Percentiles rank a stretch among this genome's conserved stretches.
Evolutionary conservation across 2,113 vertebrate genomes (phyloP).

Genomic region (Saimiri boliviensis): DNA sequence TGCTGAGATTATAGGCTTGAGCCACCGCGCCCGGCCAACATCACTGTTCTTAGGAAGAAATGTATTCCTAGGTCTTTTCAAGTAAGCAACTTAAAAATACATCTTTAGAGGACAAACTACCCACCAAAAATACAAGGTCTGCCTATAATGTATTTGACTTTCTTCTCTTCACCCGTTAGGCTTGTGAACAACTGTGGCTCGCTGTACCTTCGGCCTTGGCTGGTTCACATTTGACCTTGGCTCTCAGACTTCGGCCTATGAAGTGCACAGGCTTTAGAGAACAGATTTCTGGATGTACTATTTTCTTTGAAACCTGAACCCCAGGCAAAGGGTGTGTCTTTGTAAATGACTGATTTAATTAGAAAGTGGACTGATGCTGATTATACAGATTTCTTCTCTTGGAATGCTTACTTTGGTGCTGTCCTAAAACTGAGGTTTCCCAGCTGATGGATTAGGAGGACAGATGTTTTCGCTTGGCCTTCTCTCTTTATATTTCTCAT

Average conservation of each 20-base stretch:
- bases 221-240: not conserved
- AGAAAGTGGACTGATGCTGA: not conserved
- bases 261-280: not conserved
- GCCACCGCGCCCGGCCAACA: too few species aligned
- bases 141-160: not conserved
- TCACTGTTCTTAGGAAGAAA: not conserved
- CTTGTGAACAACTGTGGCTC: not conserved
- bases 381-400: not conserved
- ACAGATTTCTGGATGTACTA: not conserved
- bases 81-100: not conserved
- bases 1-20: too few species aligned
- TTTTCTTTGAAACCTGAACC: conserved; percentile 58
- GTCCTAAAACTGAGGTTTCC: not conserved
- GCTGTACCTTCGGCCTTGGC: not conserved
- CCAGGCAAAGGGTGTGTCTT: conserved; percentile 1
- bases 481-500: conserved; percentile 32
- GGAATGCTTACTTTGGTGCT: not conserved
- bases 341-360: not conserved
- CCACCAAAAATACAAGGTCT: not conserved
- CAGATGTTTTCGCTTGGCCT: conserved; percentile 24
- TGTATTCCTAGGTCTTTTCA: not conserved
- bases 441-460: not conserved
- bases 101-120: not conserved
- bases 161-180: not conserved
- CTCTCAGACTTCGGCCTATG: not conserved